Evolutionary conservation across 1,140 invertebrate species (phyloP).

Genomic region (Gonioctena quinquepunctata): DNA sequence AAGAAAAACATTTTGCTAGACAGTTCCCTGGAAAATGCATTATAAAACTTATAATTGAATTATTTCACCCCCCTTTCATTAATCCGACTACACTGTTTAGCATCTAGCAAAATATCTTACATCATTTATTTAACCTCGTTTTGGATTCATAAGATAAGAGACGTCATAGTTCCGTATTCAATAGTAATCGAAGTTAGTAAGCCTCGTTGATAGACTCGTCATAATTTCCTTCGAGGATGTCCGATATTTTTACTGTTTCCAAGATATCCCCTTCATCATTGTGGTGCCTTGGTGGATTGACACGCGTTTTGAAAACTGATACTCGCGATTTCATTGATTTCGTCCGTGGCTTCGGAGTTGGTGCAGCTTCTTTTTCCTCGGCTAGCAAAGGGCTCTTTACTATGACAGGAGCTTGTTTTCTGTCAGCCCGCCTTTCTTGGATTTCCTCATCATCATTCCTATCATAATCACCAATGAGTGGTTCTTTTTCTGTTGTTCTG

Average conservation of each 20-base stretch:
- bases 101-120: no score
- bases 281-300: conserved; percentile 36
- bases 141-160: no score
- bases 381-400: conserved; percentile 10
- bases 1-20: no score
- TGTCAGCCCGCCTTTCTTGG: conserved; percentile 3
- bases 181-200: no score
- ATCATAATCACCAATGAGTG: not conserved
- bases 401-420: not conserved
- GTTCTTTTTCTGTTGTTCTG: not conserved
- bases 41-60: no score
- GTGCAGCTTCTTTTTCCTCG: not conserved
- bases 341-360: not conserved
- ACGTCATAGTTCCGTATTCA: no score
- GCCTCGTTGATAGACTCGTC: conserved; percentile 79
- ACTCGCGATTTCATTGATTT: not conserved
- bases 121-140: no score
- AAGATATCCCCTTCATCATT: conserved; percentile 49
- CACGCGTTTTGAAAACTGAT: not conserved
- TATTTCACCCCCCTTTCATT: no score
- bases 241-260: conserved; percentile 45
- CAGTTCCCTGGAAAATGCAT: no score
- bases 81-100: no score
- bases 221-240: conserved; percentile 58
- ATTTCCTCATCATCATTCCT: not conserved